phyloP scores from a whole-genome alignment of 2,797 vertebrate genomes.

The Arrhamphus sclerolepis region DNA sequence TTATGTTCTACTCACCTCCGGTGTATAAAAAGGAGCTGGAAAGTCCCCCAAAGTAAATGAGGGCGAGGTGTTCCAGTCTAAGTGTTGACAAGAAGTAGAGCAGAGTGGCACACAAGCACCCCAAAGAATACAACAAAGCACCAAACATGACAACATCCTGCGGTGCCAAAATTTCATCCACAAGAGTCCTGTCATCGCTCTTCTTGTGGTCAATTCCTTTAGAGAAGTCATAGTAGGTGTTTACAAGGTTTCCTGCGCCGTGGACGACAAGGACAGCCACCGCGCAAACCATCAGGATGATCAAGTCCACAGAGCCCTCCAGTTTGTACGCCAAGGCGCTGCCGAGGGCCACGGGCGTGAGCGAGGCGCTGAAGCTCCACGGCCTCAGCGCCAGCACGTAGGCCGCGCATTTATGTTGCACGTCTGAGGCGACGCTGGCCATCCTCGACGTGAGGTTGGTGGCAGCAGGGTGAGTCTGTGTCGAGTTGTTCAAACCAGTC shows the following conservation, averaged over 20 bases:
- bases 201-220: constrained; percentile 99
- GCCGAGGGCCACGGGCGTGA: constrained; percentile 94
- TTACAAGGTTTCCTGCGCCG: constrained; percentile 95
- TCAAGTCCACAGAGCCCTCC: constrained; percentile 86
- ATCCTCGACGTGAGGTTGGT: constrained; percentile 59
- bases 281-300: constrained; percentile 89
- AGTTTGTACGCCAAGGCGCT: constrained; percentile 92
- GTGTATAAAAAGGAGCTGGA: constrained; percentile 98
- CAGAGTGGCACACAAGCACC: constrained; percentile 91
- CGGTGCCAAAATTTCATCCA: constrained; percentile 94
- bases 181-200: constrained; percentile 96
- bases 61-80: constrained; percentile 93
- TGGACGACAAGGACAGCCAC: constrained; percentile 93
- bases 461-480: constrained; percentile 21
- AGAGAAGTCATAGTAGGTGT: constrained; percentile 98
- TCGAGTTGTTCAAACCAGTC: constrained; percentile 36
- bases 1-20: constrained; percentile 85
- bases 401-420: constrained; percentile 90
- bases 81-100: constrained; percentile 89
- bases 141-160: constrained; percentile 98
- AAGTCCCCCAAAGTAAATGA: constrained; percentile 96
- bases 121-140: constrained; percentile 92
- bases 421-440: constrained; percentile 64
- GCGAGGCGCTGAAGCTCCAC: constrained; percentile 97
- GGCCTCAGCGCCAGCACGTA: constrained; percentile 94